These are phyloP conservation scores for Symphodus melops DNA, from an alignment of 2,113 vertebrate genomes.

Conservation along the genomic window DNA sequence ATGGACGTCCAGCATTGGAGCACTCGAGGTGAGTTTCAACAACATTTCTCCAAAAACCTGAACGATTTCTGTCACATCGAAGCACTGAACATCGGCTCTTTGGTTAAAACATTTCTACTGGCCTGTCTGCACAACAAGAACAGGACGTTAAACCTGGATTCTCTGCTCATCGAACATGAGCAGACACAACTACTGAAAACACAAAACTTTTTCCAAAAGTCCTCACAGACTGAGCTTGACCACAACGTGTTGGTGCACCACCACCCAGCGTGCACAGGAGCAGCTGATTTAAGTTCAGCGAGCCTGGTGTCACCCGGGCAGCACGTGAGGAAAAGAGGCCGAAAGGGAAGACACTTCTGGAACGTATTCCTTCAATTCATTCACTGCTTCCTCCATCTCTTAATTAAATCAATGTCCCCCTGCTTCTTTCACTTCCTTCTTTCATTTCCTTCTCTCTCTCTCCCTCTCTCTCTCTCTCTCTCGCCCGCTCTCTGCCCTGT, in stretches of 20 bases:
- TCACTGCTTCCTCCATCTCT: conserved; percentile 53
- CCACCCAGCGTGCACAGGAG: neutral
- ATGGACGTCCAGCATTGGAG: too few relatives aligned
- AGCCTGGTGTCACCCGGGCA: conserved; percentile 11
- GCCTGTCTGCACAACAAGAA: conserved; percentile 19
- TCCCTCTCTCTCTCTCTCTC: conserved; percentile 32
- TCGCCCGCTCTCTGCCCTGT: conserved; percentile 40
- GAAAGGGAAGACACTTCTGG: neutral
- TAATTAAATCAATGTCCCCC: conserved; percentile 56
- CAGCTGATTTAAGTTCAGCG: conserved; percentile 37
- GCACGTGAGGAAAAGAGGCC: conserved; percentile 27
- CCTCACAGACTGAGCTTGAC: neutral
- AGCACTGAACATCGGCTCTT: conserved; percentile 5
- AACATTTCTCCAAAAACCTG: neutral
- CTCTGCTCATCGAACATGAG: conserved; percentile 14
- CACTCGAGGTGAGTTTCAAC: too few relatives aligned
- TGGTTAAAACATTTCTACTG: conserved; percentile 23
- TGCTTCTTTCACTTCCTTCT: conserved; percentile 7
- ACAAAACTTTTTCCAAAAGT: conserved; percentile 17
- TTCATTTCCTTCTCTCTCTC: conserved; percentile 11
- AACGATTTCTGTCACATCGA: conserved; percentile 5
- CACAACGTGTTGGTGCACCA: conserved; percentile 26
- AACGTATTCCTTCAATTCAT: conserved; percentile 56
- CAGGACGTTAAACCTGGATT: conserved; percentile 46
- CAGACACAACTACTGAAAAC: conserved; percentile 40